phyloP scores from a whole-genome alignment of 2,797 vertebrate species.

The Sternarchorhynchus goeldii region DNA sequence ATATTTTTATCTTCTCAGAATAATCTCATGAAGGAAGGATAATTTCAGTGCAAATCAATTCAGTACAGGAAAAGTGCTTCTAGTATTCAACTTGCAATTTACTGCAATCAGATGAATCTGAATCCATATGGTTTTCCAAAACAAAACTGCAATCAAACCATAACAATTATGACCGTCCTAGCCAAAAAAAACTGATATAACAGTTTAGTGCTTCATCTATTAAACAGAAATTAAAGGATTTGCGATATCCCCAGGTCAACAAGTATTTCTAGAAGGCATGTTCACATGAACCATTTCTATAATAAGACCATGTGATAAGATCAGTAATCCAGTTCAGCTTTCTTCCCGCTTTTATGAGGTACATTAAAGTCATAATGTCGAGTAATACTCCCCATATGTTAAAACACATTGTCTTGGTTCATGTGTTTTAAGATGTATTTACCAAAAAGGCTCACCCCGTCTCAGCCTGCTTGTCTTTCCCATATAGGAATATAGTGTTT shows the following conservation, averaged over 20 bases:
- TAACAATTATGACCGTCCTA: background rate
- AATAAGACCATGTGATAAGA: constrained; percentile 56
- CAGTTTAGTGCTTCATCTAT: constrained; percentile 19
- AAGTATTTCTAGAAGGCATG: constrained; percentile 41
- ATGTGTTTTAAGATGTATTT: constrained; percentile 42
- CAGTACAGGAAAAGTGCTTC: background rate
- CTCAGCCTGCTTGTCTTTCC: constrained; percentile 32
- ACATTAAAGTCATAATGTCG: constrained; percentile 54
- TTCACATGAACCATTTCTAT: constrained; percentile 55
- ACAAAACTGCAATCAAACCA: constrained; percentile 22
- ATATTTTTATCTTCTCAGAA: constrained; percentile 6
- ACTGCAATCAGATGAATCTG: background rate
- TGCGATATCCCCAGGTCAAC: constrained; percentile 25
- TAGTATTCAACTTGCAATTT: constrained; percentile 4
- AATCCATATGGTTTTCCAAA: constrained; percentile 27
- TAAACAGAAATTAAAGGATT: constrained; percentile 39
- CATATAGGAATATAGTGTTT: constrained; percentile 23
- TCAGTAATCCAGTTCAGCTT: constrained; percentile 53
- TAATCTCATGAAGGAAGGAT: constrained; percentile 3
- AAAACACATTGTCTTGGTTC: constrained; percentile 44
- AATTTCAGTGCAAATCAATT: constrained; percentile 13
- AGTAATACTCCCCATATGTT: constrained; percentile 59
- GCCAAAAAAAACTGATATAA: background rate
- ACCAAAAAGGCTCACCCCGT: constrained; percentile 14
- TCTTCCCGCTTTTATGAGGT: constrained; percentile 55